phyloP scores from a whole-genome alignment of 2,113 vertebrate species.

The Tetrao urogallus region DNA sequence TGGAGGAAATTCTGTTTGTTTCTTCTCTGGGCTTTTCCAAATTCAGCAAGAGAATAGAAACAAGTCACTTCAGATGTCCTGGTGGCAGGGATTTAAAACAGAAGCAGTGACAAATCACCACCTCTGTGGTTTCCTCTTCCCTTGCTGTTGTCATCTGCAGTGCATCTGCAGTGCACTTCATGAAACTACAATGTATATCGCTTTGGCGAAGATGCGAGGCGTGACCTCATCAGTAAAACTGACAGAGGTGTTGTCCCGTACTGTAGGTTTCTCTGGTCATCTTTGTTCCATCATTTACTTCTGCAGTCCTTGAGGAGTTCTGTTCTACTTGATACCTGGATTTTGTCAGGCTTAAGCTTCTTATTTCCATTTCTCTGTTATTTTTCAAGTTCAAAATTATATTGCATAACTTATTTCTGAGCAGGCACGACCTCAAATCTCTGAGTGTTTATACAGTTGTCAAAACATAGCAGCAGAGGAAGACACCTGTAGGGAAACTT shows the following conservation, averaged over 20 bases:
- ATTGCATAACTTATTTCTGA: constrained; percentile 22
- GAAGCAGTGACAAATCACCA: neutral
- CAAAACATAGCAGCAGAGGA: neutral
- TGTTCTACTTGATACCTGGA: constrained; percentile 28
- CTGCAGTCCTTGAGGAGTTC: neutral
- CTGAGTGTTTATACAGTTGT: neutral
- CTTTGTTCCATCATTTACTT: neutral
- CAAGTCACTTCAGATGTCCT: neutral
- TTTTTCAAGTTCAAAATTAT: constrained; percentile 30
- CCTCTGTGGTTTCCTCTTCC: neutral
- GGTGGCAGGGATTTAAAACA: neutral
- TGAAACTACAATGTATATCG: neutral
- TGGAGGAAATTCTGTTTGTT: neutral
- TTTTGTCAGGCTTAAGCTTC: constrained; percentile 28
- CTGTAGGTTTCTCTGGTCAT: neutral
- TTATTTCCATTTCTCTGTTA: constrained; percentile 18
- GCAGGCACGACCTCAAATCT: neutral
- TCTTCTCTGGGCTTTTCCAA: neutral
- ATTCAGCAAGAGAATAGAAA: neutral
- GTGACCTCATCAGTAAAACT: neutral
- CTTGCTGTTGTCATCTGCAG: neutral
- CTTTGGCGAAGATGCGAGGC: neutral
- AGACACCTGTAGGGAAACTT: neutral
- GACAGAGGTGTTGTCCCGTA: neutral
- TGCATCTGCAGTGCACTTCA: neutral